Evolutionary conservation across 2,888 invertebrate genomes (phyloP).

Genomic region (Eristalis pertinax): DNA sequence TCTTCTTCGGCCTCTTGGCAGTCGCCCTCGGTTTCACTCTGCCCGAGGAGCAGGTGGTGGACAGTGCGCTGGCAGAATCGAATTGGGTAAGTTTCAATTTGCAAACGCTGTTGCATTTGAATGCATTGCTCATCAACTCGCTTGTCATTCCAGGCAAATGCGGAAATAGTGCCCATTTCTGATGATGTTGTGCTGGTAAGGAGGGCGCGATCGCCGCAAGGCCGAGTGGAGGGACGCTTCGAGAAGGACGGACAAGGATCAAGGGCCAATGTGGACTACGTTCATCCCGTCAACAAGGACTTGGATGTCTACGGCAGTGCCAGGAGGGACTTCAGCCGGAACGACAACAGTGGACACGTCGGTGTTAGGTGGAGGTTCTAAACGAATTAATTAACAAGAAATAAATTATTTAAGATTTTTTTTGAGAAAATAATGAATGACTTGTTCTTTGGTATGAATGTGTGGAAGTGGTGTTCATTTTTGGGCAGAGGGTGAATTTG

Average conservation of each 20-base stretch:
- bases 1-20: constrained; percentile 26
- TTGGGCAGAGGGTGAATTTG: too few species aligned
- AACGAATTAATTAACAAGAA: not conserved
- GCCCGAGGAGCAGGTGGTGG: constrained; percentile 3
- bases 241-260: not conserved
- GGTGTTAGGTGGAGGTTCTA: constrained; percentile 22
- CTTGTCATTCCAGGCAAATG: not conserved
- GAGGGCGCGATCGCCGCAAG: constrained; percentile 15
- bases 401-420: not conserved
- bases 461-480: too few species aligned
- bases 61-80: not conserved
- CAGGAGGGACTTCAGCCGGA: constrained; percentile 22
- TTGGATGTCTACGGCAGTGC: constrained; percentile 14
- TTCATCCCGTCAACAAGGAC: not conserved
- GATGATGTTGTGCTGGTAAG: constrained; percentile 1
- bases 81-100: not conserved
- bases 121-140: too few species aligned
- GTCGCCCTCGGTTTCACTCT: constrained; percentile 16
- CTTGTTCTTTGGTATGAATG: too few species aligned
- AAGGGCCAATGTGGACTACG: constrained; percentile 8
- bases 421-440: not conserved
- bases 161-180: not conserved
- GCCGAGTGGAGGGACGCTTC: not conserved
- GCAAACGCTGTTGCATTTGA: not conserved
- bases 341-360: constrained; percentile 24